These are phyloP conservation scores for Proteles cristata DNA, from an alignment of 2,113 vertebrate genomes.

Conservation along the genomic window DNA sequence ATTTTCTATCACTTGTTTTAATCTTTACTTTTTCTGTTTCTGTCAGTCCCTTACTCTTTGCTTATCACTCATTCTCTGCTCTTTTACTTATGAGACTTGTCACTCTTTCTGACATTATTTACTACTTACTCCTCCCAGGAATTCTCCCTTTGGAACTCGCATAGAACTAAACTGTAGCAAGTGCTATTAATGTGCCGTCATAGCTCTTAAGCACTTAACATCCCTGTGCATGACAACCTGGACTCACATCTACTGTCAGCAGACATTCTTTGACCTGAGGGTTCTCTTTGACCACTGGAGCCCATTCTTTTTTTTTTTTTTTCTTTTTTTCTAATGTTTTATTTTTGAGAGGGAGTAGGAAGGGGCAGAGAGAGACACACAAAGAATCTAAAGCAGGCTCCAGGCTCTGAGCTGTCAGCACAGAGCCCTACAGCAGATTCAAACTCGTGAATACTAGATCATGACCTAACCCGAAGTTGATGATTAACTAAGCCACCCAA, in stretches of 20 bases:
- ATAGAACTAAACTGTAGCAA: not conserved
- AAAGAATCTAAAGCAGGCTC: too few relatives aligned
- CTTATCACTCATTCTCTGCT: not conserved
- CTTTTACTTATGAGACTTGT: not conserved
- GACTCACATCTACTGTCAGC: not conserved
- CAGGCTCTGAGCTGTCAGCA: too few relatives aligned
- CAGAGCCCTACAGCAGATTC: too few relatives aligned
- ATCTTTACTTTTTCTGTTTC: slow-evolving; percentile 5
- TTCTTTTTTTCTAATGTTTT: too few relatives aligned
- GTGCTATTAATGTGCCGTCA: not conserved
- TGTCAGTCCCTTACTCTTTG: not conserved
- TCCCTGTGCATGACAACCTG: not conserved
- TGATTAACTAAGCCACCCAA: too few relatives aligned
- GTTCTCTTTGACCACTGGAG: not conserved
- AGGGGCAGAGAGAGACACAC: too few relatives aligned
- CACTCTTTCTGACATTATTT: not conserved
- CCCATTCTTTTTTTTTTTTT: not conserved
- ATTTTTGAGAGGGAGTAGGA: too few relatives aligned
- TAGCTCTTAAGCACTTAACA: not conserved
- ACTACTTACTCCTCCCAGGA: not conserved
- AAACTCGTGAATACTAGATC: too few relatives aligned
- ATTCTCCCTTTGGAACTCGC: not conserved
- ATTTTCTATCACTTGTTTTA: not conserved
- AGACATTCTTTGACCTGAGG: not conserved
- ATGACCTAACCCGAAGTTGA: too few relatives aligned